Evolutionary conservation across 1,140 invertebrate species (phyloP), one percentile per base, ranked within the genome.

Genomic region (Brachionus koreanus): DNA sequence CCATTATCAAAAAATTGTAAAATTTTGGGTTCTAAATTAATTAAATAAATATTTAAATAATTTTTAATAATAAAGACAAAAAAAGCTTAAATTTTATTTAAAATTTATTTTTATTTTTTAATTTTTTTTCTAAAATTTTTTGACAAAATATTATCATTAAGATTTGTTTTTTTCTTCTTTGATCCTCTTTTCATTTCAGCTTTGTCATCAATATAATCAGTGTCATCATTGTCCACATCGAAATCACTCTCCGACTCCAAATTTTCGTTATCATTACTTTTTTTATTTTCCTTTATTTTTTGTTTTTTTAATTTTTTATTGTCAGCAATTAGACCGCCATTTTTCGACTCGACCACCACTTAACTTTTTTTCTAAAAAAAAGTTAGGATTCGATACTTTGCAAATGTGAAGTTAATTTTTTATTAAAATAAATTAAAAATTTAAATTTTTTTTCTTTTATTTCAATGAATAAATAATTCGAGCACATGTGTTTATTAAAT

Each of bases 231-330:
- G 9, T 69, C 65, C 16, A 69, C 65, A 69, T 69, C 65, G 13
- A 69, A 69, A 69, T 69, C 35, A 69, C 33, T 43, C 6, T 74
- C 37, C 16, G 33, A 42, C 7, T 72, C 25, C 2, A 29, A 10
- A 33, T 65, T 35, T 1, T 35, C 42, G 29, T 7, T 33, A 0
- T 37, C 25, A 2, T 79, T 9, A 13, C 13, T 42, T n/a, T 37
- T 61, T 37, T 57, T 65, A 6, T 42, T 42, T 23, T 57, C 16
- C 10, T 42, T 42, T 10, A n/a, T 13, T 33, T 65, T 61, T n/a
- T 0, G 3, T 79, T 79, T 61, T 16, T 79, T 77, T 29, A 49
- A n/a, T 37, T 61, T 79, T 61, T 79, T 79, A 61, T 79, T 79
- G 0, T 74, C 39, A 0, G 69, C 16, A 9, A 74, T 46, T 1